Evolutionary conservation across 1,140 invertebrate genomes (phyloP).

Genomic region (Hypsibius dujardini): DNA sequence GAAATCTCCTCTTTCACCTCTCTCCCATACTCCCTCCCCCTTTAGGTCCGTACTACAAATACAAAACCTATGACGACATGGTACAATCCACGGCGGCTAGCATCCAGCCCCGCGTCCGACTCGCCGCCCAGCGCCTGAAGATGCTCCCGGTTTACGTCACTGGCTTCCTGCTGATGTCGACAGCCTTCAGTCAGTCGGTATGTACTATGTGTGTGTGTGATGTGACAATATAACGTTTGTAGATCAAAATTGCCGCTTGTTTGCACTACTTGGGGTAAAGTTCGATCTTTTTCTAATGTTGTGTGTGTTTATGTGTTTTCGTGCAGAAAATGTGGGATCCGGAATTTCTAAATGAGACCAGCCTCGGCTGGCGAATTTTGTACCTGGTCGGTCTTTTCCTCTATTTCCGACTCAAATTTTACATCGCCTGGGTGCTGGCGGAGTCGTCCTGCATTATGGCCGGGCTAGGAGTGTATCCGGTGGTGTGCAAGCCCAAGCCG

Average conservation of each 20-base stretch:
- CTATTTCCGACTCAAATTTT: slow-evolving; percentile 69
- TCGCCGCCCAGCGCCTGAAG: neutral
- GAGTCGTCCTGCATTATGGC: slow-evolving; percentile 78
- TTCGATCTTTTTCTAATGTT: too few species aligned
- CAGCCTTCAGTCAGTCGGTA: neutral
- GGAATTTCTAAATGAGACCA: slow-evolving; percentile 30
- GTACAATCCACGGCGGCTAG: slow-evolving; percentile 47
- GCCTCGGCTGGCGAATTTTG: slow-evolving; percentile 53
- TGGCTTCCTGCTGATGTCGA: neutral
- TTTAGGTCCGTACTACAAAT: slow-evolving; percentile 69
- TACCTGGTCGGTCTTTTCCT: slow-evolving; percentile 72
- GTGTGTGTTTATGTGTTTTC: too few species aligned
- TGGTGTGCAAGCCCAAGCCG: slow-evolving; percentile 44
- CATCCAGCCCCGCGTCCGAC: slow-evolving; percentile 30
- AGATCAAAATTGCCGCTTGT: too few species aligned
- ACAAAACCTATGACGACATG: slow-evolving; percentile 63
- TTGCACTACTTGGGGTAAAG: too few species aligned
- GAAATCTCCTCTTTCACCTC: slow-evolving; percentile 19
- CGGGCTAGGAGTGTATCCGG: slow-evolving; percentile 74
- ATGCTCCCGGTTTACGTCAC: neutral
- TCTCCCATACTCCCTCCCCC: slow-evolving; percentile 25
- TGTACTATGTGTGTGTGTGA: neutral
- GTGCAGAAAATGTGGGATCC: slow-evolving; percentile 27
- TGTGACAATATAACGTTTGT: too few species aligned
- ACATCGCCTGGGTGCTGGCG: slow-evolving; percentile 65